phyloP scores from a whole-genome alignment of 2,797 vertebrate species.

The Yasuhikotakia modesta region DNA sequence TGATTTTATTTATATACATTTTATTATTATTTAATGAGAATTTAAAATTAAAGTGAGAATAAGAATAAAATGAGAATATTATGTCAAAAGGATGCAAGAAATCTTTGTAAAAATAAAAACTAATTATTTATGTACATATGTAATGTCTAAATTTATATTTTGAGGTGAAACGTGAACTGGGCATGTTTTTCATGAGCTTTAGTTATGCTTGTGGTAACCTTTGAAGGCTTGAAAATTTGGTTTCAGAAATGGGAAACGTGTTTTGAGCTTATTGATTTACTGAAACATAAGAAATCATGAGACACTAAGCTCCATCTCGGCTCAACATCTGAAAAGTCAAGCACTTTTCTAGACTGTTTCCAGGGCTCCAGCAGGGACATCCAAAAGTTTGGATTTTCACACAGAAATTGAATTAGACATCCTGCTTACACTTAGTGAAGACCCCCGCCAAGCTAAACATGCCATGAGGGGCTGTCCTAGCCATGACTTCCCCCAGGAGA shows the following conservation, averaged over 20 bases:
- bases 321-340: conserved; percentile 8
- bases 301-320: not conserved
- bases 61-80: too few relatives aligned
- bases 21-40: too few relatives aligned
- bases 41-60: too few relatives aligned
- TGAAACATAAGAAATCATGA: not conserved
- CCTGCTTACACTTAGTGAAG: conserved; percentile 64
- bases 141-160: not conserved
- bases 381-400: conserved; percentile 75
- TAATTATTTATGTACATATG: too few relatives aligned
- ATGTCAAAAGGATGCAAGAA: too few relatives aligned
- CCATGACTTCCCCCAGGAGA: conserved; percentile 49
- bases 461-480: conserved; percentile 51
- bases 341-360: not conserved
- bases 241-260: too few relatives aligned
- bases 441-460: conserved; percentile 66
- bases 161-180: not conserved
- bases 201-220: not conserved
- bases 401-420: conserved; percentile 76
- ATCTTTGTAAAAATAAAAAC: too few relatives aligned
- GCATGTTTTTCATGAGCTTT: not conserved
- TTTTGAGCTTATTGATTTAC: conserved; percentile 8
- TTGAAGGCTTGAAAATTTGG: too few relatives aligned
- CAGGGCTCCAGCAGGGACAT: conserved; percentile 59
- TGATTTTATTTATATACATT: too few relatives aligned